These are phyloP conservation scores for Propithecus coquereli DNA, from an alignment of 2,113 vertebrate species.

Conservation along the genomic window DNA sequence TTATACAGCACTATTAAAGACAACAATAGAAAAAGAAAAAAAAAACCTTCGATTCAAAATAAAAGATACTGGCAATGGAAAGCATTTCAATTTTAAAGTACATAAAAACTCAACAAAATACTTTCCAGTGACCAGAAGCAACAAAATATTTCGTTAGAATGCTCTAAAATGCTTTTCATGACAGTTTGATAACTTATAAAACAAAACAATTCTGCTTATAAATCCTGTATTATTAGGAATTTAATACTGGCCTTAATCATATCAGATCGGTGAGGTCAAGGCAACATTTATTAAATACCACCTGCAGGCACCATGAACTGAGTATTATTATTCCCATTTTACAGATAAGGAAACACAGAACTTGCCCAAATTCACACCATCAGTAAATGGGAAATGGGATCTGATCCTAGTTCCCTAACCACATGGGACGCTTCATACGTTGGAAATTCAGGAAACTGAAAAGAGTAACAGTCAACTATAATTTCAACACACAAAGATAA, in stretches of 20 bases:
- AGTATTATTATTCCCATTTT: background rate
- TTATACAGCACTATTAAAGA: background rate
- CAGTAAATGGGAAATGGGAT: background rate
- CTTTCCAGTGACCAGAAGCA: conserved; percentile 18
- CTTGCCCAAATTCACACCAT: background rate
- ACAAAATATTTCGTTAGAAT: background rate
- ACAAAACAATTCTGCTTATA: background rate
- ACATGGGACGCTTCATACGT: background rate
- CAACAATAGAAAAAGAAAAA: background rate
- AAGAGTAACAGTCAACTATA: background rate
- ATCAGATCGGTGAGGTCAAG: background rate
- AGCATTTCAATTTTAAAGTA: background rate
- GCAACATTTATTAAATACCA: background rate
- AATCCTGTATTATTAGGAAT: background rate
- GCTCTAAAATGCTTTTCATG: background rate
- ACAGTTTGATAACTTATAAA: background rate
- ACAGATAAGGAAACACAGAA: background rate
- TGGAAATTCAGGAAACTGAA: background rate
- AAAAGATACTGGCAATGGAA: background rate
- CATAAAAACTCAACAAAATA: conserved; percentile 20
- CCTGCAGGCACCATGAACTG: accelerated
- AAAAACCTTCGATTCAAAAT: background rate
- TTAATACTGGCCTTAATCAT: background rate
- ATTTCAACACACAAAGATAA: background rate
- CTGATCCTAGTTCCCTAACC: background rate